Percentiles rank a stretch among this genome's conserved stretches.
These are phyloP conservation scores for Cettia cetti DNA, from an alignment of 2,113 vertebrate species.

Conservation along the genomic window DNA sequence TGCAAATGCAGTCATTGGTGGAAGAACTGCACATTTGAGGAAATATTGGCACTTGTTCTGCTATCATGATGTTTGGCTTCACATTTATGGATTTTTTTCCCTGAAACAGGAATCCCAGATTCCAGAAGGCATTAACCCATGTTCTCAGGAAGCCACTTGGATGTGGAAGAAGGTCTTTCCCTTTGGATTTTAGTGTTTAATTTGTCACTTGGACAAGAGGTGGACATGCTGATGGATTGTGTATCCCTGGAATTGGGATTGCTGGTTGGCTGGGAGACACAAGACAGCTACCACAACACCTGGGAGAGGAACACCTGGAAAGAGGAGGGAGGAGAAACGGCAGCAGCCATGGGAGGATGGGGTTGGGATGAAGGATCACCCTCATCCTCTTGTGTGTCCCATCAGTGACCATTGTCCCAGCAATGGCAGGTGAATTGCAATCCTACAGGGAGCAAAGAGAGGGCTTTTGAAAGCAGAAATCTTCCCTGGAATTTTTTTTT, in stretches of 20 bases:
- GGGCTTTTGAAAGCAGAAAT: not conserved
- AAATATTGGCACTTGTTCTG: not conserved
- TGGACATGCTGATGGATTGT: rapidly evolving
- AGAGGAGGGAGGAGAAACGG: not conserved
- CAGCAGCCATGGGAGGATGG: not conserved
- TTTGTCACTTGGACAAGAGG: not conserved
- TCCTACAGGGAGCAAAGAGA: not conserved
- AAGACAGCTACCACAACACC: not conserved
- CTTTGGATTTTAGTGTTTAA: not conserved
- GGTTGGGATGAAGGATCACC: not conserved
- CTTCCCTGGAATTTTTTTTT: too few relatives aligned
- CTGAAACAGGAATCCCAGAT: not conserved
- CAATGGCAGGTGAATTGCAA: not conserved
- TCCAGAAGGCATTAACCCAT: not conserved
- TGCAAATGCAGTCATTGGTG: not conserved
- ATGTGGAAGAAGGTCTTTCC: not conserved
- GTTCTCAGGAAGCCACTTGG: not conserved
- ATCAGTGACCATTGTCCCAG: not conserved
- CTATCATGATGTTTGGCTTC: rapidly evolving
- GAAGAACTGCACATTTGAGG: not conserved
- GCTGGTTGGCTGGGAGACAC: not conserved
- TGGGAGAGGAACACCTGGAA: not conserved
- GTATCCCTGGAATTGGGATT: not conserved
- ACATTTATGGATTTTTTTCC: not conserved
- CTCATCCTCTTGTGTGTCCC: not conserved